Percentiles rank a stretch among this genome's conserved stretches.
These are phyloP conservation scores for Melanitta fusca DNA, from an alignment of 2,797 vertebrate species.

Conservation along the genomic window DNA sequence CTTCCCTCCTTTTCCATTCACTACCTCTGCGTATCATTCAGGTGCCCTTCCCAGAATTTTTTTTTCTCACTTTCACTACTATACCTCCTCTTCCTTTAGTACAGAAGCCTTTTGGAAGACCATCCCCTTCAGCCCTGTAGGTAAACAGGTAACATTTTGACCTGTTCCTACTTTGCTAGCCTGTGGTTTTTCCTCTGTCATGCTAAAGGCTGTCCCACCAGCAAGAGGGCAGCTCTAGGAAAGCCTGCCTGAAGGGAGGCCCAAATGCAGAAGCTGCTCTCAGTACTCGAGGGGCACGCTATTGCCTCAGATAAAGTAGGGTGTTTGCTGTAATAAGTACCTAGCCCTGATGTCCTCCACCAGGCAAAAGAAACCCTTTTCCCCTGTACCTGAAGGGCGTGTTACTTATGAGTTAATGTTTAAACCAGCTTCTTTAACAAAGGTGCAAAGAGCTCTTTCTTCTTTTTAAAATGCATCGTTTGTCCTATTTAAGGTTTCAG, in stretches of 20 bases:
- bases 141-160: no score
- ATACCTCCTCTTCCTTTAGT: neutral
- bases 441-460: conserved; percentile 15
- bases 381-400: neutral
- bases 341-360: neutral
- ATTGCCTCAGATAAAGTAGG: neutral
- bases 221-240: no score
- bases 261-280: no score
- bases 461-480: conserved; percentile 66
- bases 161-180: no score
- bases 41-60: neutral
- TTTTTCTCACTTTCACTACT: neutral
- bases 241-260: no score
- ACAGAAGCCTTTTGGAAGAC: no score
- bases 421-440: conserved; percentile 22
- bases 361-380: neutral
- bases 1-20: neutral
- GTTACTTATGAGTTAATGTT: neutral
- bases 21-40: neutral
- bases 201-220: no score
- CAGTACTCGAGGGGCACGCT: no score
- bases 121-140: no score
- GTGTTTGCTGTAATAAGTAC: neutral
- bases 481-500: conserved; percentile 90
- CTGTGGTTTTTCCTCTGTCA: no score